Evolutionary conservation across 2,113 vertebrate genomes (phyloP).

Genomic region (Pionites leucogaster): DNA sequence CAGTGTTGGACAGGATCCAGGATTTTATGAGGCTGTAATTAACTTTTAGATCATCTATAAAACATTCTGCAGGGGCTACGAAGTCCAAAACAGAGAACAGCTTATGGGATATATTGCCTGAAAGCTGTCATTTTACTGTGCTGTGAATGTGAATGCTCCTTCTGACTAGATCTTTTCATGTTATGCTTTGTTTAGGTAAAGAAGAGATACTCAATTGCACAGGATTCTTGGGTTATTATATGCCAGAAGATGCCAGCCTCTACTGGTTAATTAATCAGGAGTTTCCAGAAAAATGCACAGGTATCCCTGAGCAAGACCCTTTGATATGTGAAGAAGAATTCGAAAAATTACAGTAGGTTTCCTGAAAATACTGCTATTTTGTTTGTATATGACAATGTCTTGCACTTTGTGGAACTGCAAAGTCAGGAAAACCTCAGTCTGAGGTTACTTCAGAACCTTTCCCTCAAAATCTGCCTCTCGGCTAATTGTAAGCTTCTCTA

Average conservation of each 20-base stretch:
- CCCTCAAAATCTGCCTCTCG: neutral
- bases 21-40: neutral
- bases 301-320: neutral
- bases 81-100: neutral
- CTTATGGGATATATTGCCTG: neutral
- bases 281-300: neutral
- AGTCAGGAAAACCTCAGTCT: neutral
- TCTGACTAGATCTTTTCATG: neutral
- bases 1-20: neutral
- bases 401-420: neutral
- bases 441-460: neutral
- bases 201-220: constrained; percentile 73
- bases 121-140: neutral
- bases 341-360: constrained; percentile 42
- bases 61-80: accelerated
- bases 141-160: neutral
- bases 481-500: neutral
- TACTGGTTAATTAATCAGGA: constrained; percentile 63
- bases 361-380: neutral
- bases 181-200: constrained; percentile 63
- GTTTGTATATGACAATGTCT: neutral
- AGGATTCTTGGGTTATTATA: constrained; percentile 46
- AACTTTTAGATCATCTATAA: neutral
- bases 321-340: constrained; percentile 54
- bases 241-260: constrained; percentile 9